A percentile compares a stretch with the other conserved stretches of the same genome.
Evolutionary conservation across 1,140 invertebrate genomes (phyloP).

Genomic region (Euura lappo): DNA sequence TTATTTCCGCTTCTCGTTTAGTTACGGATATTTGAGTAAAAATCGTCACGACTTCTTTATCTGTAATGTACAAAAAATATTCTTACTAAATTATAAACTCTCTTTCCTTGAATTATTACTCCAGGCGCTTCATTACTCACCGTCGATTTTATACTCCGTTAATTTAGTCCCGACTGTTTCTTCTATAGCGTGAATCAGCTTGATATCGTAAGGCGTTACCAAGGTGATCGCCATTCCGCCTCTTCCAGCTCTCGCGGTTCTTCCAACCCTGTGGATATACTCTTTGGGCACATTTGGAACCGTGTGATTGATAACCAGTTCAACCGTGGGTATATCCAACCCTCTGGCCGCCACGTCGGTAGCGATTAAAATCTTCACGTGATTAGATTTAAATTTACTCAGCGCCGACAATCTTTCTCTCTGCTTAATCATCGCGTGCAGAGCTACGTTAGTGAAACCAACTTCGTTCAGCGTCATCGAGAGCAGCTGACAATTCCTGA

Average conservation of each 20-base stretch:
- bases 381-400: constrained; percentile 85
- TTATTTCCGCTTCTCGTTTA: constrained; percentile 89
- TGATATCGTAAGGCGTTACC: constrained; percentile 90
- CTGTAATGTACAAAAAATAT: constrained; percentile 59
- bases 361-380: constrained; percentile 87
- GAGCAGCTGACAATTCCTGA: constrained; percentile 81
- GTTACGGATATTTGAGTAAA: constrained; percentile 91
- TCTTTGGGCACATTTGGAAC: constrained; percentile 89
- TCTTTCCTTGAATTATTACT: constrained; percentile 9
- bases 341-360: constrained; percentile 97
- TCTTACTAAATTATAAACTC: neutral
- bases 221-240: constrained; percentile 87
- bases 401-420: constrained; percentile 79
- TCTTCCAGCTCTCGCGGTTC: constrained; percentile 92
- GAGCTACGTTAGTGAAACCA: constrained; percentile 84
- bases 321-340: constrained; percentile 86
- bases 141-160: constrained; percentile 83
- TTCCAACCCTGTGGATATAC: constrained; percentile 96
- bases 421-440: constrained; percentile 88
- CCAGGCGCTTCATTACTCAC: constrained; percentile 59
- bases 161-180: constrained; percentile 83
- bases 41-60: constrained; percentile 83
- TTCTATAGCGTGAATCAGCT: constrained; percentile 87
- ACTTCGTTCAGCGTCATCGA: constrained; percentile 87
- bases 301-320: constrained; percentile 94